Base-by-base conservation (phyloP, 2,797 vertebrate genomes). In the Limosa lapponica region DNA sequence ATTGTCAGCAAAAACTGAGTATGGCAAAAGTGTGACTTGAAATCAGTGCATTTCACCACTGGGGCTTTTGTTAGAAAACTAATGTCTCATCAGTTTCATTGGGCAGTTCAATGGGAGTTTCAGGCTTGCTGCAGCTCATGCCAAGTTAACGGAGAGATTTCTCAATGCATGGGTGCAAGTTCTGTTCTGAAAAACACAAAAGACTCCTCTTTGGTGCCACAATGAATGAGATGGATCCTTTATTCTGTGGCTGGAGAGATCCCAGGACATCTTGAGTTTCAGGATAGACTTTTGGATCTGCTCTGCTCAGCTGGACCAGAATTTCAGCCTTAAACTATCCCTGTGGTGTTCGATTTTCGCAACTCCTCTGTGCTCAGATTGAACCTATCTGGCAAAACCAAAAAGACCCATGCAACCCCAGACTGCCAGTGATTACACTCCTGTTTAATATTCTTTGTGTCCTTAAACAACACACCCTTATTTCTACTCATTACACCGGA, bases 11-110 rank as follows among this genome's bases (percentile, higher is more conserved):
- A 90, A 89, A 93, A 49, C 18, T 7, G 55, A 89, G 49, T 37
- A 2, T 71, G 83, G 83, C 64, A 87, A 80, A 97, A 95, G 73
- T 49, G 69, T 77, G 72, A 65, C 90, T 87, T 93, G 92, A 89
- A 95, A 81, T 78, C 13, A 3, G 61, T 67, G 52, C 74, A 62
- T 96, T 94, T 93, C 94, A 89, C 91, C 83, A 65, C 64, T 43
- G 74, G 51, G 69, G 48, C 17, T 89, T 85, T 74, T 41, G 61
- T 73, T 52, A 61, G 74, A 89, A 93, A 93, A 78, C 5, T 70
- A 28, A 43, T 7, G 36, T 32, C 90, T 95, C 90, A 70, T 89
- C 86, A 77, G 46, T 89, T 96, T 94, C 83, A 7, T 23, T 39
- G 64, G 80, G 70, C 77, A 73, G 77, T 65, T 93, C 55, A 0